Percentiles rank a stretch among this genome's conserved stretches.
These are phyloP conservation scores for Pterostichus niger DNA, from an alignment of 2,888 invertebrate genomes.

Conservation along the genomic window DNA sequence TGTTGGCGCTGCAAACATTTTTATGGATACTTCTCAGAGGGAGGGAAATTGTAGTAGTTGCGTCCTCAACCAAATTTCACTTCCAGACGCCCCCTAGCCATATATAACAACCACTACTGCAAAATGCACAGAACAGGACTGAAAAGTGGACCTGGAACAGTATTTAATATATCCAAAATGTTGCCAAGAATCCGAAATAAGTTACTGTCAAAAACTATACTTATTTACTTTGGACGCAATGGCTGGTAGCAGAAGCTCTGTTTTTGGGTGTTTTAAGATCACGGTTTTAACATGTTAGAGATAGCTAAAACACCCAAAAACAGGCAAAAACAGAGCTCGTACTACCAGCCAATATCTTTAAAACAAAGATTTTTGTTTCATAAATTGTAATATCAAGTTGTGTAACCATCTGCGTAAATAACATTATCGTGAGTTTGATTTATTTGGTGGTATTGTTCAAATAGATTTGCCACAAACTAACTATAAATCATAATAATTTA, in stretches of 20 bases:
- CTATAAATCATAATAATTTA: conserved; percentile 19
- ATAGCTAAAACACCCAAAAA: too few species aligned
- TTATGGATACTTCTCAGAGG: conserved; percentile 28
- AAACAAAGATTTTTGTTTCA: too few species aligned
- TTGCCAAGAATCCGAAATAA: background rate
- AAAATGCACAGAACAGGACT: background rate
- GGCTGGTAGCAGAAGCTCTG: too few species aligned
- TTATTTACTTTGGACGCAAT: background rate
- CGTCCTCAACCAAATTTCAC: conserved; percentile 20
- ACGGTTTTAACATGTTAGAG: too few species aligned
- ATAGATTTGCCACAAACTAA: conserved; percentile 4
- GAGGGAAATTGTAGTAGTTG: conserved; percentile 24
- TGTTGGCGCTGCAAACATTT: conserved; percentile 18
- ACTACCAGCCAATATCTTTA: too few species aligned
- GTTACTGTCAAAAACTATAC: background rate
- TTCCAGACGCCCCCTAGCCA: conserved; percentile 1
- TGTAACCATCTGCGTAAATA: background rate
- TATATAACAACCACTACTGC: background rate
- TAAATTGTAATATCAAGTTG: background rate
- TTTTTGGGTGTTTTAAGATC: too few species aligned
- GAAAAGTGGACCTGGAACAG: background rate
- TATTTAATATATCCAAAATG: conserved; percentile 1
- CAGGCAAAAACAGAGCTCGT: too few species aligned
- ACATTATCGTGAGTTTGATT: conserved; percentile 4
- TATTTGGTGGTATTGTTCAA: conserved; percentile 2